Evolutionary conservation across 2,888 invertebrate species (phyloP).

Genomic region (Parasteatoda lunata): DNA sequence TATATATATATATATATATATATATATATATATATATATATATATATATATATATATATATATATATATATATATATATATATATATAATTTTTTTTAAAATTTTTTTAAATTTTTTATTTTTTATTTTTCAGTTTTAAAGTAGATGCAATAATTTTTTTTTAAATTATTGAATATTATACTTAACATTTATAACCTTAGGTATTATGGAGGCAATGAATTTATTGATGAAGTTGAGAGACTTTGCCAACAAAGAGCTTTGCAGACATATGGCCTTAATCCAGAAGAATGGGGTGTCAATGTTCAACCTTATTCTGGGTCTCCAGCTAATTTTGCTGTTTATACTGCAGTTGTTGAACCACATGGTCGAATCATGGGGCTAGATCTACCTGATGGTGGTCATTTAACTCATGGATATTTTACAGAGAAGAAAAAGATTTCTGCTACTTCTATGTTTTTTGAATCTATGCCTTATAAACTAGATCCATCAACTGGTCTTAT

Average conservation of each 20-base stretch:
- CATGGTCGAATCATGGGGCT: conserved; percentile 80
- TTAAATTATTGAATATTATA: not conserved
- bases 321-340: conserved; percentile 80
- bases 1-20: too few species aligned
- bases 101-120: not conserved
- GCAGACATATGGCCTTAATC: conserved; percentile 76
- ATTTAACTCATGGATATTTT: conserved; percentile 77
- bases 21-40: too few species aligned
- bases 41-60: too few species aligned
- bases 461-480: conserved; percentile 79
- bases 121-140: not conserved
- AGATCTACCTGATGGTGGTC: conserved; percentile 79
- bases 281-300: conserved; percentile 79
- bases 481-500: conserved; percentile 78
- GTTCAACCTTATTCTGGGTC: conserved; percentile 78
- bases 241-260: conserved; percentile 78
- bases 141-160: not conserved
- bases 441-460: conserved; percentile 79
- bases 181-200: conserved; percentile 72
- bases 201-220: conserved; percentile 80
- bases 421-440: conserved; percentile 78
- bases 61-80: too few species aligned
- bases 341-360: conserved; percentile 77
- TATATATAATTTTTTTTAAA: not conserved
- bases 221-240: conserved; percentile 78